Evolutionary conservation across 1,140 invertebrate genomes (phyloP).

Genomic region (Cylas formicarius): DNA sequence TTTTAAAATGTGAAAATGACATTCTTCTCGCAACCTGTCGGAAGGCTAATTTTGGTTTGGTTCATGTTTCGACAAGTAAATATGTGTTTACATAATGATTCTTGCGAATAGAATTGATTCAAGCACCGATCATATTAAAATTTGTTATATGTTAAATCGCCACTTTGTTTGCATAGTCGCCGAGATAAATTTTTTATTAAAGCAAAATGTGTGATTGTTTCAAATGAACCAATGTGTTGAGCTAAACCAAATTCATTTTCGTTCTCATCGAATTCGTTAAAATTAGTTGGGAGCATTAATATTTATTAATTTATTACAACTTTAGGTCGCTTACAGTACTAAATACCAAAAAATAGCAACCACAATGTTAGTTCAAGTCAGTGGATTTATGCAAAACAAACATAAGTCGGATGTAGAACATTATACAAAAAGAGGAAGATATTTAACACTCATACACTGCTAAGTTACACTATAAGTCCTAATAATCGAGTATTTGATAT

Average conservation of each 20-base stretch:
- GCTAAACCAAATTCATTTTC: not conserved
- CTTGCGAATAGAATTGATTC: too few relatives aligned
- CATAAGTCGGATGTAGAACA: too few relatives aligned
- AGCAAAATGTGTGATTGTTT: conserved; percentile 12
- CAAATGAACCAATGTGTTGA: not conserved
- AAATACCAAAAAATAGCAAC: too few relatives aligned
- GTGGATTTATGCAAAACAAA: too few relatives aligned
- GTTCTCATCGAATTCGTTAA: not conserved
- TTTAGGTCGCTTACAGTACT: too few relatives aligned
- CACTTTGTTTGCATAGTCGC: conserved; percentile 14
- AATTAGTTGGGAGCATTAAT: conserved; percentile 6
- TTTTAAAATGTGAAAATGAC: conserved; percentile 24
- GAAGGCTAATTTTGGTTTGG: conserved; percentile 18
- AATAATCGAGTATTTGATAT: too few relatives aligned
- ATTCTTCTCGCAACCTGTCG: too few relatives aligned
- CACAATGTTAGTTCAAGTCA: too few relatives aligned
- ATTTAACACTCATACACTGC: too few relatives aligned
- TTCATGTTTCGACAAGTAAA: conserved; percentile 13
- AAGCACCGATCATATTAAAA: conserved; percentile 22
- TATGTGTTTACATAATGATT: conserved; percentile 15
- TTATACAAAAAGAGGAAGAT: too few relatives aligned
- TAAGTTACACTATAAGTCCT: too few relatives aligned
- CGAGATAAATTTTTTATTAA: conserved; percentile 18
- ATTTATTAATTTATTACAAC: too few relatives aligned
- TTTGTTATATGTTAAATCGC: conserved; percentile 11